phyloP scores from a whole-genome alignment of 2,113 vertebrate genomes.

The Lucifuga dentata region DNA sequence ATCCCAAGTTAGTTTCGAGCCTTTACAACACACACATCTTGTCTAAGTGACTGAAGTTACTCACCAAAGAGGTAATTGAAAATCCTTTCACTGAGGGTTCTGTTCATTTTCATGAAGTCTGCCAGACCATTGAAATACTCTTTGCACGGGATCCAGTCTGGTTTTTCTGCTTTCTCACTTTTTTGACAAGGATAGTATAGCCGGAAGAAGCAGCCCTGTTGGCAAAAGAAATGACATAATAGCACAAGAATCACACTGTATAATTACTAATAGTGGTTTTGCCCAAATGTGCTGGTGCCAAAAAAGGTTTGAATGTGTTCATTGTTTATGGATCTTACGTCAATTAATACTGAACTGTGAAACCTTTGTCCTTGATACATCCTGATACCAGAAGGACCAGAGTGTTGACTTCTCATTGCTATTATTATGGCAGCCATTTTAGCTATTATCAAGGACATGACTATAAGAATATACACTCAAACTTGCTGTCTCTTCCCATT shows the following conservation, averaged over 20 bases:
- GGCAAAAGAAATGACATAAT: neutral
- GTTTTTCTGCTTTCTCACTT: conserved; percentile 68
- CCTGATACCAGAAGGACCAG: too few species aligned
- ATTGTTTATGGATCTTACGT: neutral
- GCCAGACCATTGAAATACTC: conserved; percentile 93
- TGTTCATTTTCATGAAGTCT: conserved; percentile 89
- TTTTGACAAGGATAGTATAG: conserved; percentile 91
- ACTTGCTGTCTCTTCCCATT: neutral
- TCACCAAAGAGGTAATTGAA: conserved; percentile 90
- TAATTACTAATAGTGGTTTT: neutral
- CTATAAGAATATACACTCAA: neutral
- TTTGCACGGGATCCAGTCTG: conserved; percentile 89
- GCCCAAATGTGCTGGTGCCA: neutral
- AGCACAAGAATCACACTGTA: neutral
- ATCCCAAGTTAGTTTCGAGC: too few species aligned
- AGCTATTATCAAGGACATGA: too few species aligned
- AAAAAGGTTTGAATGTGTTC: neutral
- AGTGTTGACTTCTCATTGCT: neutral
- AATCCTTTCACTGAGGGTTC: conserved; percentile 82
- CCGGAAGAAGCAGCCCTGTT: conserved; percentile 91
- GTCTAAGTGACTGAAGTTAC: neutral
- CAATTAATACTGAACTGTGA: neutral
- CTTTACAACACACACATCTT: too few species aligned
- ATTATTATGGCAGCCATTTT: too few species aligned
- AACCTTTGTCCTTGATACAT: neutral